Conservation (phyloP, 2,113 vertebrate genomes). For the Neopipo cinnamomea region DNA sequence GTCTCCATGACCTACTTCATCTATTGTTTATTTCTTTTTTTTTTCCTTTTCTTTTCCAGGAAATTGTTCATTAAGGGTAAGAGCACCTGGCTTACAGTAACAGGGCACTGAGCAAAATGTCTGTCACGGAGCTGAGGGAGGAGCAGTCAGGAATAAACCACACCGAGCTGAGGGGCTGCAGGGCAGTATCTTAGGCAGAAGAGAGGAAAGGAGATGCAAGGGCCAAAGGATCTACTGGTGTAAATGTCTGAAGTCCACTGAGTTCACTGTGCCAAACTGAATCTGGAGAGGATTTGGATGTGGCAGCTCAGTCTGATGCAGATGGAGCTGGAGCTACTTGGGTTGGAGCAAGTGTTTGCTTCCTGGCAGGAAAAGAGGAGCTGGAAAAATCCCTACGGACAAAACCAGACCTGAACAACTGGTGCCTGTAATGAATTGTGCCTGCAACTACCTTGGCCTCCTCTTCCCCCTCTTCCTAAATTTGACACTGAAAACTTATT, state of each 20-base stretch:
- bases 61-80: slow-evolving; percentile 74
- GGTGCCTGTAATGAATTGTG: too few relatives aligned
- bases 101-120: slow-evolving; percentile 49
- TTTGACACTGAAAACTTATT: background rate
- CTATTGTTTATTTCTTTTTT: slow-evolving; percentile 68
- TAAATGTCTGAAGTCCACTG: background rate
- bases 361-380: background rate
- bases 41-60: slow-evolving; percentile 70
- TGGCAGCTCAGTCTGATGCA: background rate
- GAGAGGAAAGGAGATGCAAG: background rate
- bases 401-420: background rate
- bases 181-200: background rate
- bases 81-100: slow-evolving; percentile 79
- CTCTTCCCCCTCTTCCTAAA: background rate
- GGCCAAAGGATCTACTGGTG: background rate
- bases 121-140: slow-evolving; percentile 35
- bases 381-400: background rate
- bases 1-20: slow-evolving; percentile 55
- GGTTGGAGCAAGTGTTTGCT: background rate
- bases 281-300: background rate
- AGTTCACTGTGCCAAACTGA: background rate
- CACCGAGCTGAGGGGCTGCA: slow-evolving; percentile 27
- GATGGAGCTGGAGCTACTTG: background rate
- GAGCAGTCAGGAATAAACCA: slow-evolving; percentile 56
- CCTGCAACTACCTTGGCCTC: background rate